Percentiles rank a stretch among this genome's conserved stretches.
Conservation (phyloP, 2,888 invertebrate species). For the Zootermopsis nevadensis region DNA sequence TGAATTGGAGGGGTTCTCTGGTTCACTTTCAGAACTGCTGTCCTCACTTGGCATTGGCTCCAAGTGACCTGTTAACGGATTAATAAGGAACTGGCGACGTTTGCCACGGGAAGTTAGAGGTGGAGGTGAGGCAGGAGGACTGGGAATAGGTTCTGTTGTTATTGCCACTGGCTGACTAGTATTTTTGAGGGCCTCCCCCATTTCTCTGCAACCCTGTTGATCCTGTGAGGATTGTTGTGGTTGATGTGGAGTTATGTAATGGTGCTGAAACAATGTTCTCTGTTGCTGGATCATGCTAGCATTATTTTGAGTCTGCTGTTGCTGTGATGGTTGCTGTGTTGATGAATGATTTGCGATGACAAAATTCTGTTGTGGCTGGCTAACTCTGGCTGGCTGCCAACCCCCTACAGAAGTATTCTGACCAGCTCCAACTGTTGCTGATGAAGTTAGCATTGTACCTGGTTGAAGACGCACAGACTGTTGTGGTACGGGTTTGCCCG, state of each 20-base stretch:
- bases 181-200: slow-evolving; percentile 37
- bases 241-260: slow-evolving; percentile 46
- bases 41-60: slow-evolving; percentile 79
- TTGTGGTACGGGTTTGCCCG: slow-evolving; percentile 19
- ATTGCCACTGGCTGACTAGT: slow-evolving; percentile 41
- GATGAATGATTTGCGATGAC: slow-evolving; percentile 29
- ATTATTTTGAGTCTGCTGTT: slow-evolving; percentile 56
- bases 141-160: slow-evolving; percentile 40
- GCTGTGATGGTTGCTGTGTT: slow-evolving; percentile 48
- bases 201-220: slow-evolving; percentile 27
- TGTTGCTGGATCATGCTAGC: slow-evolving; percentile 65
- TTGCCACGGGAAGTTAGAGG: slow-evolving; percentile 65
- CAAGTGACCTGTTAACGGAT: slow-evolving; percentile 87
- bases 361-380: slow-evolving; percentile 27
- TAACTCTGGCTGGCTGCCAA: slow-evolving; percentile 31
- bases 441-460: neutral
- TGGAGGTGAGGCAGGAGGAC: slow-evolving; percentile 54
- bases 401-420: slow-evolving; percentile 5
- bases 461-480: slow-evolving; percentile 25
- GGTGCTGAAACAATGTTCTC: slow-evolving; percentile 61
- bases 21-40: slow-evolving; percentile 72
- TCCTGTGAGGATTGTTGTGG: slow-evolving; percentile 33
- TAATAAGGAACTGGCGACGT: slow-evolving; percentile 85
- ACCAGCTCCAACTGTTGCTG: neutral
- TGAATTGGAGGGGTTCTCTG: slow-evolving; percentile 61